Evolutionary conservation across 2,888 invertebrate species (phyloP).

Genomic region (Timema cristinae): DNA sequence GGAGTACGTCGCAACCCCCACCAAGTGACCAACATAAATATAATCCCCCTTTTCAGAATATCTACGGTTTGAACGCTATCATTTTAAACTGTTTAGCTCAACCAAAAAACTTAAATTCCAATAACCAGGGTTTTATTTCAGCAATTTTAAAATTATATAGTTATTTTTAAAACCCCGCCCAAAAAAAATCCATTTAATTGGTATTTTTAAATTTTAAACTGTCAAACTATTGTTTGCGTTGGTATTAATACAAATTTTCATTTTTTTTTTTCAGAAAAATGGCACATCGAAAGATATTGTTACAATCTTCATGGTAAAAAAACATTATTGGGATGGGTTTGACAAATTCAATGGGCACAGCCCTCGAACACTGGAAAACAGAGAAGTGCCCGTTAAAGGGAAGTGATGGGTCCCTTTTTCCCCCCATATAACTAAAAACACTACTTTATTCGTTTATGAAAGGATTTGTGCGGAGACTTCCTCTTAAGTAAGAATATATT

Average conservation of each 20-base stretch:
- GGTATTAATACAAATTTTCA: not conserved
- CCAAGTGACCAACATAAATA: too few species aligned
- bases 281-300: slow-evolving; percentile 69
- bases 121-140: too few species aligned
- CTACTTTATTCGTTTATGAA: slow-evolving; percentile 77
- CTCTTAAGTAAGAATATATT: slow-evolving; percentile 54
- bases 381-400: slow-evolving; percentile 75
- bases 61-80: too few species aligned
- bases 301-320: slow-evolving; percentile 70
- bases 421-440: slow-evolving; percentile 78
- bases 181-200: not conserved
- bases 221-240: not conserved
- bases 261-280: slow-evolving; percentile 59
- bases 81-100: too few species aligned
- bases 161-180: not conserved
- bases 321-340: slow-evolving; percentile 72
- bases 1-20: too few species aligned
- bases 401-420: slow-evolving; percentile 88
- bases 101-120: too few species aligned
- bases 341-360: slow-evolving; percentile 70
- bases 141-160: not conserved
- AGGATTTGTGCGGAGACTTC: slow-evolving; percentile 82
- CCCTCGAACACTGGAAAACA: slow-evolving; percentile 71
- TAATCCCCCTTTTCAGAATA: too few species aligned
- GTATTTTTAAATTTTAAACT: not conserved